Evolutionary conservation across 2,888 invertebrate genomes (phyloP).

Genomic region (Argyra leucocephala): DNA sequence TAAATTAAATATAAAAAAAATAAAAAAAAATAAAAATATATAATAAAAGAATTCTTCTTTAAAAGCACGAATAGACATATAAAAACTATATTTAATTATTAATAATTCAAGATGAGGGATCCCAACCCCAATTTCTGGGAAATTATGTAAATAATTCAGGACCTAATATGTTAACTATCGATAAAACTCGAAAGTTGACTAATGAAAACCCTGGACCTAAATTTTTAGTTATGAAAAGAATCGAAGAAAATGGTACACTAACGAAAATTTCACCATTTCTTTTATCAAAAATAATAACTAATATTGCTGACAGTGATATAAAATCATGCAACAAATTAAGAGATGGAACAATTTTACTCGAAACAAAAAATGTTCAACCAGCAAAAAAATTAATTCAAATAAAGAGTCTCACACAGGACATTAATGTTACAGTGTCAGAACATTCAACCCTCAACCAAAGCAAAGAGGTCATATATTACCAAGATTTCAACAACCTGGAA

Average conservation of each 20-base stretch:
- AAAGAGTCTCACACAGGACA: neutral
- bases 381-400: conserved; percentile 15
- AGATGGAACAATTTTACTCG: conserved; percentile 14
- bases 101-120: too few relatives aligned
- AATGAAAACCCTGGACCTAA: neutral
- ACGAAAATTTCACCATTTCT: conserved; percentile 16
- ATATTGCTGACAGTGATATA: conserved; percentile 12
- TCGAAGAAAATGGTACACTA: neutral
- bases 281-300: conserved; percentile 13
- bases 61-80: too few relatives aligned
- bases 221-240: neutral
- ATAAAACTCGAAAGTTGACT: neutral
- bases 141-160: too few relatives aligned
- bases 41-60: too few relatives aligned
- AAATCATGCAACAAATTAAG: conserved; percentile 16
- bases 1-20: too few relatives aligned
- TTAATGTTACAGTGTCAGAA: conserved; percentile 11
- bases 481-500: neutral
- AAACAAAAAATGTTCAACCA: conserved; percentile 18
- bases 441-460: conserved; percentile 13
- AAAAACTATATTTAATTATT: too few relatives aligned
- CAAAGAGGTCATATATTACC: conserved; percentile 15
- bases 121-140: too few relatives aligned
- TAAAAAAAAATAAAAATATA: too few relatives aligned
- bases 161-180: neutral